phyloP scores from a whole-genome alignment of 1,140 invertebrate genomes.

The Caenorhabditis inopinata region DNA sequence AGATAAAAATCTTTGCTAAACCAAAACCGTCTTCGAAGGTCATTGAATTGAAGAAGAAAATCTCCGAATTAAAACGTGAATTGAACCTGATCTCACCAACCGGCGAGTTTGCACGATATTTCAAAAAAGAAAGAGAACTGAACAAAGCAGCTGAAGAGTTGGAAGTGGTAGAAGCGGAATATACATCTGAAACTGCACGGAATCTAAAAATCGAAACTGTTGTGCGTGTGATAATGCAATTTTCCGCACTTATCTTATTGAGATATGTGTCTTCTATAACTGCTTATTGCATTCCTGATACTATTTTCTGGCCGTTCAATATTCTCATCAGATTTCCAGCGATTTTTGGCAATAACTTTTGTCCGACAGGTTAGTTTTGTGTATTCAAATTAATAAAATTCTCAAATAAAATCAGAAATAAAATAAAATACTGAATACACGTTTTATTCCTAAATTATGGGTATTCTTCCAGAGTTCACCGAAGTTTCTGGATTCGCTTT shows the following conservation, averaged over 20 bases:
- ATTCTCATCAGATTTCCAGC: background rate
- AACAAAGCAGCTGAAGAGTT: background rate
- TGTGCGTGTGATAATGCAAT: background rate
- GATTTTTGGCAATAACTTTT: background rate
- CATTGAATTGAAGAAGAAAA: background rate
- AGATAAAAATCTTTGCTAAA: background rate
- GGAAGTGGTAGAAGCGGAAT: background rate
- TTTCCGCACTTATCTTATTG: background rate
- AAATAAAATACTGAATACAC: too few species aligned
- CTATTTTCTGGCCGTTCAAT: conserved; percentile 1
- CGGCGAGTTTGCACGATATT: background rate
- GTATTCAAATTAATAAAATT: too few species aligned
- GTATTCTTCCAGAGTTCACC: conserved; percentile 3
- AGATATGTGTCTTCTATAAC: background rate
- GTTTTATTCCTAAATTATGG: background rate
- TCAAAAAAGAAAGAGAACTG: background rate
- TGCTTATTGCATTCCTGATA: conserved; percentile 16
- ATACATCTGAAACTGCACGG: background rate
- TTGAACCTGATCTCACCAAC: conserved; percentile 1
- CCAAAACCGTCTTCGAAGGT: background rate
- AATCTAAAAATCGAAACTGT: conserved; percentile 12
- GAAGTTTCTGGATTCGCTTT: background rate
- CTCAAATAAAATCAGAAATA: background rate
- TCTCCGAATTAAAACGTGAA: background rate
- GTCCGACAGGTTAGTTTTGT: background rate